Base-by-base conservation (phyloP, 1,140 invertebrate genomes). In the Nebria ingens region DNA sequence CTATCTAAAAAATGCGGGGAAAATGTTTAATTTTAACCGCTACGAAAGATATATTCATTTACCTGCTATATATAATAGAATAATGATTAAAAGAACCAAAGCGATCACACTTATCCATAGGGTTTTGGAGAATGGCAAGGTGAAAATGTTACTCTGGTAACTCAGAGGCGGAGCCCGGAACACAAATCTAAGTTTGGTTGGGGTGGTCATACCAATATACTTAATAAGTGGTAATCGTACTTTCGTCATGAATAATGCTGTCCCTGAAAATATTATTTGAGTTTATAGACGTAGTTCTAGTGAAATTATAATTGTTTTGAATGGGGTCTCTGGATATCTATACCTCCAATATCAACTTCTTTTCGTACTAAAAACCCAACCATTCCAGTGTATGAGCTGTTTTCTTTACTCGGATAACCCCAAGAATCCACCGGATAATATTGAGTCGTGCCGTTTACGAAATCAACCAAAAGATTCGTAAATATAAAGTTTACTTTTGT, bases 161-260 rank as follows among this genome's bases (percentile, higher is more conserved):
- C 79, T 81, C n/a, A 82, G 61, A 51, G 80, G 75, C 2, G 80
- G 79, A 62, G 75, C 73, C 20, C 75, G 73, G 59, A 82, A 81
- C 12, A 82, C 69, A 63, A 81, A 81, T 49, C 71, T 71, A 0
- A 73, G 74, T 19, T 77, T 54, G 0, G 76, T 78, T 2, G 72
- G 73, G 6, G 77, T 76, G 25, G 77, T 74, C 51, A 77, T 71
- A 1, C 75, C 68, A 25, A 81, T 69, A 59, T 77, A 81, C 55
- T 79, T 72, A 0, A 81, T 68, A 11, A 76, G 63, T 0, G 72
- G 70, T 25, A 79, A 62, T 2, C 79, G 71, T 57, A 79, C 72
- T 4, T 65, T 55, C 0, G 74, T 72, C 19, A 80, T 65, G 56
- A 80, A 81, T 59, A 76, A 74, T 1, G 72, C 73, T 1, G 79